Conservation (phyloP, 2,113 vertebrate genomes). For the Melanerpes formicivorus region DNA sequence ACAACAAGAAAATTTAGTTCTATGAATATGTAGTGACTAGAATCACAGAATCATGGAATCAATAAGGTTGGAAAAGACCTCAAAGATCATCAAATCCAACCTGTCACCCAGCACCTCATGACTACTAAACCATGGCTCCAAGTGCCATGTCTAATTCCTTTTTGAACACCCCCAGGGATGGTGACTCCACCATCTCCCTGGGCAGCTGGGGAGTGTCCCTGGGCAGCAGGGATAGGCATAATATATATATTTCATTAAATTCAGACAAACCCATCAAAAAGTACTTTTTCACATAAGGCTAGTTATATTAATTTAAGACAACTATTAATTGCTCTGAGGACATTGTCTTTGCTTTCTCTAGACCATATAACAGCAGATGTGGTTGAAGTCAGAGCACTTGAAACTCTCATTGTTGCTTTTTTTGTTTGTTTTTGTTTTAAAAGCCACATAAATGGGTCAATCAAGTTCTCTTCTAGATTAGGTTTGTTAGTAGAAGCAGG, state of each 20-base stretch:
- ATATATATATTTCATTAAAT: not conserved
- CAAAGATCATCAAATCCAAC: too few species aligned
- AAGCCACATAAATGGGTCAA: not conserved
- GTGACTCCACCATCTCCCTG: too few species aligned
- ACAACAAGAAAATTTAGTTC: not conserved
- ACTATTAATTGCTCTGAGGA: not conserved
- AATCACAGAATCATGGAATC: too few species aligned
- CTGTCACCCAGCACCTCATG: too few species aligned
- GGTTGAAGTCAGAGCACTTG: not conserved
- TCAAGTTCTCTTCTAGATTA: not conserved
- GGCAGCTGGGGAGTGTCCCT: too few species aligned
- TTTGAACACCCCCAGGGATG: too few species aligned
- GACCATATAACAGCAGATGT: not conserved
- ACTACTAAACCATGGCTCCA: too few species aligned
- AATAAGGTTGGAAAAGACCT: too few species aligned
- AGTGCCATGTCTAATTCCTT: too few species aligned
- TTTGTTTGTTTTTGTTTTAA: not conserved
- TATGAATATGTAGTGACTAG: not conserved
- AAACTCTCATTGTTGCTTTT: not conserved
- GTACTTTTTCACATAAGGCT: not conserved
- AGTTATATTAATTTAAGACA: not conserved
- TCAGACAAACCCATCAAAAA: not conserved
- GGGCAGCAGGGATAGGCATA: not conserved
- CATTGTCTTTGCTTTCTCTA: not conserved
- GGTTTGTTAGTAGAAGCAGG: not conserved